phyloP scores from a whole-genome alignment of 2,888 invertebrate species.

The Malachius bipustulatus region DNA sequence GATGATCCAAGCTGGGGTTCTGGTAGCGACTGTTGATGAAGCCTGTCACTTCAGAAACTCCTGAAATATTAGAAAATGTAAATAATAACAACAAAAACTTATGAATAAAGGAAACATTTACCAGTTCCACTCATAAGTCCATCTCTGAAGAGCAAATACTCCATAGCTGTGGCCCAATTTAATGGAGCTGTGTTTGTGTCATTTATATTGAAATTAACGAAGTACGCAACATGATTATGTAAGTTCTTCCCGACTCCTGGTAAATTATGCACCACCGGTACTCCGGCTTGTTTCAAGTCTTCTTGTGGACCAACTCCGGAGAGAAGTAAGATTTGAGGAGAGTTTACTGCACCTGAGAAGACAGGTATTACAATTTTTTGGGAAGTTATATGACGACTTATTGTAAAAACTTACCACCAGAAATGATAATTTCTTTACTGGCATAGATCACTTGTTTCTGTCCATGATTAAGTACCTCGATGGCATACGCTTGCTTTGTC shows the following conservation, averaged over 20 bases:
- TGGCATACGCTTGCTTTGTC: constrained; percentile 63
- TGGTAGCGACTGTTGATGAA: constrained; percentile 72
- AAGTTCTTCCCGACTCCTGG: constrained; percentile 77
- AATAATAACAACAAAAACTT: neutral
- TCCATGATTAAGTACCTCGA: constrained; percentile 53
- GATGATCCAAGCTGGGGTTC: constrained; percentile 60
- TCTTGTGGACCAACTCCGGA: constrained; percentile 77
- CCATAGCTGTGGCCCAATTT: constrained; percentile 91
- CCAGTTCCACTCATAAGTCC: constrained; percentile 85
- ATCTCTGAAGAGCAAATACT: constrained; percentile 76
- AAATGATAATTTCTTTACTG: constrained; percentile 56
- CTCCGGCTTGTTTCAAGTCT: constrained; percentile 49
- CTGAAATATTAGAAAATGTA: constrained; percentile 32
- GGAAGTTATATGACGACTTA: neutral
- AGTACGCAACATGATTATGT: constrained; percentile 75
- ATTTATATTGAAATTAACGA: constrained; percentile 66
- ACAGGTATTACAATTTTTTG: constrained; percentile 28
- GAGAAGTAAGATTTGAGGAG: constrained; percentile 82
- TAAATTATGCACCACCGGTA: constrained; percentile 57
- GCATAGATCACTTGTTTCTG: constrained; percentile 48
- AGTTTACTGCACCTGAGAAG: constrained; percentile 65
- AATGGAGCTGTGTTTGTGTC: constrained; percentile 74
- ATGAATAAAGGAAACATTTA: constrained; percentile 21
- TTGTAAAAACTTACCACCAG: constrained; percentile 35
- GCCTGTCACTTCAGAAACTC: constrained; percentile 74